phyloP scores from a whole-genome alignment of 2,888 invertebrate species.

The Dicycla oo region DNA sequence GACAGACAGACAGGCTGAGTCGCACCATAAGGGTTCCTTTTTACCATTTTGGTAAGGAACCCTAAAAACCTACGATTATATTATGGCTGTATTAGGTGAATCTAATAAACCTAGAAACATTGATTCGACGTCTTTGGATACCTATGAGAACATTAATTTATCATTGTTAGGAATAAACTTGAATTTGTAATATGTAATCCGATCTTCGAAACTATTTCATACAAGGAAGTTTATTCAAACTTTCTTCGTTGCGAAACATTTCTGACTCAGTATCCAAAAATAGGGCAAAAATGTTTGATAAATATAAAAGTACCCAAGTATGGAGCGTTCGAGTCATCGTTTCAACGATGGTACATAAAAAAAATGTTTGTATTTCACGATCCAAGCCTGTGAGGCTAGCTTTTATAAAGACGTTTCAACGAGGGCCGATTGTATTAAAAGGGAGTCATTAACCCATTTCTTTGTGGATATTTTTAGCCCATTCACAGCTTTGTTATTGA shows the following conservation, averaged over 20 bases:
- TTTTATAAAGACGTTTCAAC: conserved; percentile 64
- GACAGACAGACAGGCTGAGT: no score
- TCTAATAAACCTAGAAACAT: not conserved
- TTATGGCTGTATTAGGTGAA: conserved; percentile 25
- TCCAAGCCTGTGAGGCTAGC: conserved; percentile 41
- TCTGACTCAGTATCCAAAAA: conserved; percentile 33
- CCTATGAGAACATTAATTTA: not conserved
- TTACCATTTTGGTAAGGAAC: no score
- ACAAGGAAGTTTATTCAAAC: conserved; percentile 43
- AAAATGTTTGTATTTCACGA: conserved; percentile 55
- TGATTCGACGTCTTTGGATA: not conserved
- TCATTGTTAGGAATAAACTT: not conserved
- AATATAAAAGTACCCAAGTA: conserved; percentile 5
- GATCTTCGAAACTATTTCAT: not conserved
- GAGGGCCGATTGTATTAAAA: conserved; percentile 73
- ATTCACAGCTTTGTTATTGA: conserved; percentile 76
- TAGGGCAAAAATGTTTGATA: conserved; percentile 18
- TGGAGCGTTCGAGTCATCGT: conserved; percentile 15
- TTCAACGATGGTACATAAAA: conserved; percentile 40
- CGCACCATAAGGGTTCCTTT: no score
- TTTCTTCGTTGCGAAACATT: conserved; percentile 25
- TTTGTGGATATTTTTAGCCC: conserved; percentile 80
- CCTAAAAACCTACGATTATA: not conserved
- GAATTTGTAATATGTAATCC: not conserved
- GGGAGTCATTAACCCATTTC: conserved; percentile 84